Conservation (phyloP, 2,888 invertebrate genomes). For the Xanthorhoe spadicearia region DNA sequence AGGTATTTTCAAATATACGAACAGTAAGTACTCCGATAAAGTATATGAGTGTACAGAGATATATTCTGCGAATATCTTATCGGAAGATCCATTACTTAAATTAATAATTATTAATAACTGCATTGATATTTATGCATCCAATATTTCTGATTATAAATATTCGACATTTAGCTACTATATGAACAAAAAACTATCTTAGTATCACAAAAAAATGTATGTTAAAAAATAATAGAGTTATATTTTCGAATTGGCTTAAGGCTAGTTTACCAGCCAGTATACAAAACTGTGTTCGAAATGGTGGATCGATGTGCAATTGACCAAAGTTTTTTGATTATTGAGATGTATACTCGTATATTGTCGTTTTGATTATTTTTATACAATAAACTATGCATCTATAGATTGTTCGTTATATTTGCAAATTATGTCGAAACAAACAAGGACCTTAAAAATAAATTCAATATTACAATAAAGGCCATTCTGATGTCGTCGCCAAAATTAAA, state of each 20-base stretch:
- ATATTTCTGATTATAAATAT: not conserved
- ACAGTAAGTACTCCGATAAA: constrained; percentile 7
- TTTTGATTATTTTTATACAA: not conserved
- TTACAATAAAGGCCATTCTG: no score
- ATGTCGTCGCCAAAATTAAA: no score
- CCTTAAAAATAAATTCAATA: no score
- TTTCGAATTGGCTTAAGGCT: not conserved
- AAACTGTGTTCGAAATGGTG: not conserved
- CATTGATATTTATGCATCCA: not conserved
- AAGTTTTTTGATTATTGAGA: not conserved
- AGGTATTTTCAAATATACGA: no score
- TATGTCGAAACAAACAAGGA: no score
- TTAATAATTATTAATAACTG: not conserved
- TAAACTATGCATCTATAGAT: not conserved
- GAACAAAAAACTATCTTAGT: not conserved
- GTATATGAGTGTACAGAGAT: constrained; percentile 15
- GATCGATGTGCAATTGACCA: not conserved
- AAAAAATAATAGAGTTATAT: not conserved
- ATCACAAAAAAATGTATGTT: not conserved
- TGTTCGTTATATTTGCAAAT: not conserved
- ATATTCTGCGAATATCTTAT: constrained; percentile 20
- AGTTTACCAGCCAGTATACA: not conserved
- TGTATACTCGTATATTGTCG: not conserved
- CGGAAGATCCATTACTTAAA: no score
- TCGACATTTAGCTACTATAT: not conserved